phyloP scores from a whole-genome alignment of 2,797 vertebrate genomes.

The Sciaenops ocellatus region DNA sequence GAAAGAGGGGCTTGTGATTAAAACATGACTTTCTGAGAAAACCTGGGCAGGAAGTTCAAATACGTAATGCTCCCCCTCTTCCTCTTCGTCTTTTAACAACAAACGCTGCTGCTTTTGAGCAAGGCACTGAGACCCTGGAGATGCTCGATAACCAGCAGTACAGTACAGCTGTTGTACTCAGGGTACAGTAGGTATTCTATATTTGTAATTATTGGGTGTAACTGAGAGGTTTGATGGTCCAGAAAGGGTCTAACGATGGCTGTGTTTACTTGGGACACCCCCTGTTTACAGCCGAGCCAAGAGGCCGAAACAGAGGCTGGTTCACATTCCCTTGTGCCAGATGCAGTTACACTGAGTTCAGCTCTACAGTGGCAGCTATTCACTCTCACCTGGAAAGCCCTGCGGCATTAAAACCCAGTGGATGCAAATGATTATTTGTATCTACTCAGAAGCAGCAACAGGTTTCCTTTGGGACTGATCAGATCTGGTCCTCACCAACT shows the following conservation, averaged over 20 bases:
- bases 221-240: constrained; percentile 55
- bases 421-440: constrained; percentile 3
- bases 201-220: constrained; percentile 67
- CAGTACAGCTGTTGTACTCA: constrained; percentile 39
- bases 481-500: constrained; percentile 27
- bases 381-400: constrained; percentile 32
- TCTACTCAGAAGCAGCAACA: constrained; percentile 7
- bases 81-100: too few relatives aligned
- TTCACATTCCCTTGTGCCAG: constrained; percentile 51
- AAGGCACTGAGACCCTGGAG: constrained; percentile 8
- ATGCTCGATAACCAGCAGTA: constrained; percentile 13
- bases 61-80: neutral
- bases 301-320: constrained; percentile 51
- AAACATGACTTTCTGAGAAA: constrained; percentile 23
- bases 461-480: constrained; percentile 21
- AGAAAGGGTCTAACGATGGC: constrained; percentile 36
- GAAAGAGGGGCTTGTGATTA: neutral
- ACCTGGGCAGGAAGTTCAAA: constrained; percentile 23
- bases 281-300: constrained; percentile 37
- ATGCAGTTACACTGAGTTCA: constrained; percentile 36
- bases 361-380: constrained; percentile 47
- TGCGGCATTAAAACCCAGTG: neutral
- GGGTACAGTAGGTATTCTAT: constrained; percentile 47
- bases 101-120: constrained; percentile 6
- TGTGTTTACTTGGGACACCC: constrained; percentile 50